Evolutionary conservation across 2,797 vertebrate genomes (phyloP), one percentile per base, ranked within the genome.

Genomic region (Acanthopagrus latus): DNA sequence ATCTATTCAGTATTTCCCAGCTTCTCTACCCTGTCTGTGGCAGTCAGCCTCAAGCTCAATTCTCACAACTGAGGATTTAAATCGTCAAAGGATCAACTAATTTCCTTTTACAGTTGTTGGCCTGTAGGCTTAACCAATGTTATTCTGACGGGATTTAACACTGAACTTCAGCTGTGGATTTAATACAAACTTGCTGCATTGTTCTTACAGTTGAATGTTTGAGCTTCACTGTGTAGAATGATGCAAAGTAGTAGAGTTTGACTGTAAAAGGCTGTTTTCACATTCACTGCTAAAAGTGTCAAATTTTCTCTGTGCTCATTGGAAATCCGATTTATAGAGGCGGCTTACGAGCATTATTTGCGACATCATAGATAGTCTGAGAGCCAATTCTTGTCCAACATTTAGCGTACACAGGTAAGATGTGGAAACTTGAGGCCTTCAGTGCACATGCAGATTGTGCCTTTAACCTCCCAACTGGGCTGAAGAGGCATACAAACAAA

Each of bases 401-500:
- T 7, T 33, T 33, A 7, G 29, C 29, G 33, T 33, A 7, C 29
- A 7, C 29, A 33, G 33, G 6, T 33, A 33, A 7, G 33, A 33
- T 33, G 33, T 33, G 33, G 33, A 33, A 33, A 33, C 7, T 0
- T 33, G 33, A 33, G 33, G 33, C 33, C 33, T 33, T 7, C 7
- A 33, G 33, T 8, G 33, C 33, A 33, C 7, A 33, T 8, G n/a
- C n/a, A n/a, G 66, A 84, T 71, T 80, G 64, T 51, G 25, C 25
- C 58, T 67, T 78, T 74, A 74, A 84, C 69, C 64, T 85, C 50
- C 58, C 9, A 7, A 66, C 66, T 33, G 3, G 47, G 57, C 71
- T 60, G 18, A 58, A 64, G 76, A 78, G 74, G 72, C 56, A 71
- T 21, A 60, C 54, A 83, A 80, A 85, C 78, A 76, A 88, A 79